Evolutionary conservation across 2,888 invertebrate species (phyloP), one percentile per base, ranked within the genome.

Genomic region (Apomyelois bistriatella): DNA sequence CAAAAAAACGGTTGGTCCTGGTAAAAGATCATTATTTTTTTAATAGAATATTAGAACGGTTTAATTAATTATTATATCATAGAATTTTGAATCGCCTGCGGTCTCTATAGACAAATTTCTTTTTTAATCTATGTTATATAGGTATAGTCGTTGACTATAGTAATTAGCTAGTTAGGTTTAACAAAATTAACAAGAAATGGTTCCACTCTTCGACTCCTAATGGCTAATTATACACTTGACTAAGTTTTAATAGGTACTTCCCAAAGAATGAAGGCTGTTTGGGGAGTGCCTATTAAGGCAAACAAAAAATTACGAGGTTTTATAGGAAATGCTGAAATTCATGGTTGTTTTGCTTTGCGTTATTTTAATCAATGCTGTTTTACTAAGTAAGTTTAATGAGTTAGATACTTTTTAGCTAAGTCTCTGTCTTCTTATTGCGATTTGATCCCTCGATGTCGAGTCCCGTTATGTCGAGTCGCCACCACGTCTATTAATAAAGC

Each of bases 201-300:
- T 4, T 38, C 13, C 37, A 38, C 22, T 22, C 22, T 22, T 22
- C 43, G 28, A 36, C 48, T 22, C 28, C 52, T 49, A 36, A 43
- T 4, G 55, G 61, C 58, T 66, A 55, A 73, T 75, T 77, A 73
- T 66, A 72, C 71, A 70, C 63, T 60, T 62, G 59, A 70, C 55
- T 70, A 67, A 69, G 66, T 64, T 58, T 40, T 17, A 48, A 58
- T 57, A 30, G 9, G 15, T 37, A 38, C 28, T 38, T 38, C 37
- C 30, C 32, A 32, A 32, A 32, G 32, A 32, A 32, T 10, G 22
- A 22, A 22, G 22, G 22, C 5, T 22, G 22, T 22, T 22, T 22
- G 5, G 22, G 22, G 5, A 22, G 22, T 22, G 22, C 22, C 22
- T 22, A 22, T 7, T 32, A 32, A 32, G 32, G 10, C 32, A 3